Conservation (phyloP, 2,113 vertebrate species). For the Pteropus alecto region DNA sequence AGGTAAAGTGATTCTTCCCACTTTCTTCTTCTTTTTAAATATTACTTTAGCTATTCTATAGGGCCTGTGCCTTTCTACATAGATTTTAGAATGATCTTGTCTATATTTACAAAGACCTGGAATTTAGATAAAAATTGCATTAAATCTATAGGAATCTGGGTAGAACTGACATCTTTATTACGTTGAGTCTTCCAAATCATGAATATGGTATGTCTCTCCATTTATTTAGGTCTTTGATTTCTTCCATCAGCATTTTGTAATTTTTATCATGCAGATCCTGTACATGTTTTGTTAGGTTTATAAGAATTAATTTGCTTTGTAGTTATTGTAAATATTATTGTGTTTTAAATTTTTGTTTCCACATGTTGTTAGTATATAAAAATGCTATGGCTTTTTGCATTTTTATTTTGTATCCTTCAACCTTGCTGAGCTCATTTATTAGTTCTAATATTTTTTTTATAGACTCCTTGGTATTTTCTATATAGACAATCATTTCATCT, state of each 20-base stretch:
- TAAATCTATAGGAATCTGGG: background rate
- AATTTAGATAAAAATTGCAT: background rate
- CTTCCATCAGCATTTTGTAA: background rate
- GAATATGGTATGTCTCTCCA: background rate
- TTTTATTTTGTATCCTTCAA: background rate
- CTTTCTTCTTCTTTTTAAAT: background rate
- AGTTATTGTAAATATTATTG: background rate
- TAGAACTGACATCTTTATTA: background rate
- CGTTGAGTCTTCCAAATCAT: background rate
- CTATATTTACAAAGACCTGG: background rate
- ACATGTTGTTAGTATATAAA: background rate
- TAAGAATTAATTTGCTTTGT: background rate
- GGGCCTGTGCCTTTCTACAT: background rate
- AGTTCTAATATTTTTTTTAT: background rate
- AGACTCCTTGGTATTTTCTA: background rate
- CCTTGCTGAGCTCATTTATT: background rate
- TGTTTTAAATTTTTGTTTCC: background rate
- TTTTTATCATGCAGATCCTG: background rate
- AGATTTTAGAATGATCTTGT: background rate
- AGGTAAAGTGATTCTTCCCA: background rate
- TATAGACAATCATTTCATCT: background rate
- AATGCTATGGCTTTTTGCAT: background rate
- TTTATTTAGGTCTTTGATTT: background rate
- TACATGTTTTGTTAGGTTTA: background rate
- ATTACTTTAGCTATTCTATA: background rate